Evolutionary conservation across 2,797 vertebrate species (phyloP), one percentile per base, ranked within the genome.

Genomic region (Gymnoscopelus microlampas): DNA sequence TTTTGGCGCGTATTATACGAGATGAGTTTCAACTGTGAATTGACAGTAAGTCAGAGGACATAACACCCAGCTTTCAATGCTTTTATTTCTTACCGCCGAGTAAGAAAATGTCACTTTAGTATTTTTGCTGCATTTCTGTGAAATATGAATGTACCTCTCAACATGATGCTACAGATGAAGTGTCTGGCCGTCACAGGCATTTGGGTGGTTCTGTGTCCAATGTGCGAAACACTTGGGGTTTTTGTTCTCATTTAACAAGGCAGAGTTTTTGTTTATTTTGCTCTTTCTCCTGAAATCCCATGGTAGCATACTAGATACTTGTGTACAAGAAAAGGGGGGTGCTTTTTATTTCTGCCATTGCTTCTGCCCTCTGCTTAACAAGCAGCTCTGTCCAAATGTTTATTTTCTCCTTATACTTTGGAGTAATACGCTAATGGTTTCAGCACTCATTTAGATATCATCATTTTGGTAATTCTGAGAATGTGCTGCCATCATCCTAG

Each of bases 51-150:
- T 70, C 76, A 77, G 80, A 39, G 39, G 24, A 79, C 66, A 80
- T 54, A 70, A 57, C 65, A 73, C 23, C 14, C 32, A 50, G 47
- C 47, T 49, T 56, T 29, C 24, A 69, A 53, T 39, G 68, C 71
- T 77, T 78, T 87, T 75, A 76, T 83, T 80, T 85, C 86, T 89
- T 87, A 79, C 85, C 64, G 66, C 15, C 19, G 70, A 50, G 86
- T 88, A 85, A 90, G 86, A 89, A 83, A 90, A 87, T 88, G 86
- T 91, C 89, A 89, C 85, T 91, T 90, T 88, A 90, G 87, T 90
- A 81, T 90, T 90, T 81, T 85, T 78, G 77, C 80, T 85, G 84
- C 85, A 88, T 84, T 58, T 84, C 76, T 85, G 82, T 89, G 73
- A 82, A 83, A 88, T 79, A 88, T 90, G 89, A 93, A 93, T 92